Base-by-base conservation (phyloP, 2,888 invertebrate genomes). In the Aleiodes leptofemur region DNA sequence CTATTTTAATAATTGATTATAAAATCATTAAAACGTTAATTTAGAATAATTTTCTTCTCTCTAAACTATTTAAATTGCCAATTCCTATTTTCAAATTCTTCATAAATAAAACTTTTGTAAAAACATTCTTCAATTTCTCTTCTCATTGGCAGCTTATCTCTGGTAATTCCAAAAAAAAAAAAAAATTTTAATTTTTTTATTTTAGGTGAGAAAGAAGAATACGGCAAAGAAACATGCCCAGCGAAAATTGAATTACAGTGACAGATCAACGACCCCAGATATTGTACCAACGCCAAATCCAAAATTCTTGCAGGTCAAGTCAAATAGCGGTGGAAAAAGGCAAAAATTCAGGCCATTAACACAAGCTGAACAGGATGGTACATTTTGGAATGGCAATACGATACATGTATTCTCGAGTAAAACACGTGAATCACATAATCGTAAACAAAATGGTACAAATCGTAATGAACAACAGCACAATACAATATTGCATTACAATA, bases 331-430 rank as follows among this genome's bases (percentile, higher is more conserved):
- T n/a, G 92, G 90, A 80, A 92, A 92, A 82, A 93, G 92, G 82
- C 91, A 74, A n/a, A 79, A 86, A 74, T 88, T 86, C 82, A 90
- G 92, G 76, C 92, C 92, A 0, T 88, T 92, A 38, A 91, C 90
- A 5, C 85, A 88, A 3, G 74, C 80, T 48, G 85, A 87, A 48
- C 73, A 83, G 31, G 73, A 84, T 84, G 83, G 91, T 69, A 86
- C 86, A 59, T 91, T 92, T 71, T 95, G 95, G 94, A 95, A 95
- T 86, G 95, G 95, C 4, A 92, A 92, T 71, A 94, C 95, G 0
- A 87, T 94, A 82, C 93, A 94, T 76, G 94, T 95, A 84, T 95
- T 93, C 87, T 83, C 89, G 1, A 88, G 80, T 68, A 83, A 79
- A 69, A 79, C 81, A 11, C 82, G 82, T 61, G 91, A 92, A 72